Evolutionary conservation across 2,113 vertebrate genomes (phyloP).

Genomic region (Carlito syrichta): DNA sequence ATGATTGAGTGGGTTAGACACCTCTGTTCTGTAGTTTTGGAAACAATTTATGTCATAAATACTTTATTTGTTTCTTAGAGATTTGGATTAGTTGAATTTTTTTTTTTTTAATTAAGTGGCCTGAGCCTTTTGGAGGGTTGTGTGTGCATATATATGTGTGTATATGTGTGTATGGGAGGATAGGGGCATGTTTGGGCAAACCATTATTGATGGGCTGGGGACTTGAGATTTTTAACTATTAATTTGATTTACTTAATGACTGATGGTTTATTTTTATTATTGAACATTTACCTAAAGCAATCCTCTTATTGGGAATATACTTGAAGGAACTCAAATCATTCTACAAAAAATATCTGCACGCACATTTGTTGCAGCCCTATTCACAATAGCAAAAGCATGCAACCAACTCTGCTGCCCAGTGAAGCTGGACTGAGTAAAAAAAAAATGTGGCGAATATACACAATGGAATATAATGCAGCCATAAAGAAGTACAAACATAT

Average conservation of each 20-base stretch:
- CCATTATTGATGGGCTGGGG: neutral
- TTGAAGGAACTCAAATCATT: no score
- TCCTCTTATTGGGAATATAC: no score
- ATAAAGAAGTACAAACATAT: no score
- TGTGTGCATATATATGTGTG: fast-evolving
- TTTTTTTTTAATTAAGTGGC: neutral
- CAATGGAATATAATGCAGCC: no score
- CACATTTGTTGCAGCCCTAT: no score
- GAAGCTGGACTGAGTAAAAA: no score
- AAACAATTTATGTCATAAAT: neutral
- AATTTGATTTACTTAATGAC: neutral
- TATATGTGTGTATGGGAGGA: neutral
- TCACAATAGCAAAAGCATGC: no score
- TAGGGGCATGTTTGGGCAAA: fast-evolving
- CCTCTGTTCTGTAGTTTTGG: neutral
- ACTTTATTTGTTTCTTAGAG: neutral
- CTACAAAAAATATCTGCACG: no score
- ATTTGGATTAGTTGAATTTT: neutral
- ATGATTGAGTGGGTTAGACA: neutral
- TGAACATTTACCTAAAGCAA: neutral
- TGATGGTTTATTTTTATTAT: neutral
- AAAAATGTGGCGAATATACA: no score
- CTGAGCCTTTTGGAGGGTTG: neutral
- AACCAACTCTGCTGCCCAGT: no score
- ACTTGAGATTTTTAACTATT: neutral